Conservation (phyloP, 2,888 invertebrate species). For the Labia minor region DNA sequence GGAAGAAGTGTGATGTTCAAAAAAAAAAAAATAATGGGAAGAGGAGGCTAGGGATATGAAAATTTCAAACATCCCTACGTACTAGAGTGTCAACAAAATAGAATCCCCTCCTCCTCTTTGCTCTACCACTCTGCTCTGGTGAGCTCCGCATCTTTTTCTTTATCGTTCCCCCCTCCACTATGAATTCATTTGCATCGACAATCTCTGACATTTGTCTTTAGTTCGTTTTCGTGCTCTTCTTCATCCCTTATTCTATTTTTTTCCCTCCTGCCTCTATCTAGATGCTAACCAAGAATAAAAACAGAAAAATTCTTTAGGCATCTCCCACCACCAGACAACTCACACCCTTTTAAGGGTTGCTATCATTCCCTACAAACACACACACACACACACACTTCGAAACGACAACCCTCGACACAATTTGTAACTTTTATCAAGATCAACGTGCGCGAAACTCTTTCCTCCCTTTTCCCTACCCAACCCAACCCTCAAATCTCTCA, state of each 20-base stretch:
- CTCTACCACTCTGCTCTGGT: no score
- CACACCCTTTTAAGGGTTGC: not conserved
- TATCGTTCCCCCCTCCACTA: not conserved
- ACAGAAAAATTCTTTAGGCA: not conserved
- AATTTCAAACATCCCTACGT: no score
- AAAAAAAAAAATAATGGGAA: no score
- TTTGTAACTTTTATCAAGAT: constrained; percentile 13
- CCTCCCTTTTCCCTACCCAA: not conserved
- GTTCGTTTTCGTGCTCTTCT: not conserved
- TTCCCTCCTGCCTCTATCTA: no score
- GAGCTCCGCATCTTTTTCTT: not conserved
- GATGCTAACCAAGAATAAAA: no score
- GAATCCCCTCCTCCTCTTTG: no score
- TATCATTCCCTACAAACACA: not conserved
- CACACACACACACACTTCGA: not conserved
- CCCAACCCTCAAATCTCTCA: no score
- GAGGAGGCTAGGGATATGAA: no score
- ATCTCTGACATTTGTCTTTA: constrained; percentile 4
- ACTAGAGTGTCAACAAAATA: no score
- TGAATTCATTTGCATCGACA: not conserved
- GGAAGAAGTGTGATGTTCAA: no score
- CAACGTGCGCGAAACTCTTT: not conserved
- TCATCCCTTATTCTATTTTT: not conserved
- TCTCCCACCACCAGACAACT: not conserved
- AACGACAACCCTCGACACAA: not conserved